Conservation (phyloP, 2,797 vertebrate genomes). For the Poeciliopsis gracilis region DNA sequence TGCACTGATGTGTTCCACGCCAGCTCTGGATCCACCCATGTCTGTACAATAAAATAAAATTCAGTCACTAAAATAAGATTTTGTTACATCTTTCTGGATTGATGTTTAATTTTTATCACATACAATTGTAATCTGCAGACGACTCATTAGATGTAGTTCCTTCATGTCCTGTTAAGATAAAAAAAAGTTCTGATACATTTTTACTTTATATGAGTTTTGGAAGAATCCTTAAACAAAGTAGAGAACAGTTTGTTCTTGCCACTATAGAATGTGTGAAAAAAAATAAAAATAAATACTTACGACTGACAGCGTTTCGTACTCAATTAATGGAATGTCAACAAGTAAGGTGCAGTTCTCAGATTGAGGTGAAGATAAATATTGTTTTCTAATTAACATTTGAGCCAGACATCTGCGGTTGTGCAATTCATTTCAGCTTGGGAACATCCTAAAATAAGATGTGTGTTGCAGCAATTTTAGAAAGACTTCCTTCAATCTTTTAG, state of each 20-base stretch:
- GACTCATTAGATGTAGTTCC: conserved; percentile 57
- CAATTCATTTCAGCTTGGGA: conserved; percentile 7
- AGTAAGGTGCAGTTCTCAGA: conserved; percentile 42
- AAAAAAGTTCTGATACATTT: neutral
- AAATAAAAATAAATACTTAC: conserved; percentile 63
- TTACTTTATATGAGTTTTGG: neutral
- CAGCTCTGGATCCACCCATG: conserved; percentile 69
- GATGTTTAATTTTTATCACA: conserved; percentile 26
- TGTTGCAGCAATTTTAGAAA: neutral
- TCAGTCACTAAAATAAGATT: neutral
- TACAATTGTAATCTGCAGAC: conserved; percentile 61
- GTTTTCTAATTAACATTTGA: conserved; percentile 47
- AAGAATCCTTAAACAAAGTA: neutral
- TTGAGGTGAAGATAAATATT: conserved; percentile 66
- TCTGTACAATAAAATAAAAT: conserved; percentile 46
- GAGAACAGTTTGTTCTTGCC: neutral
- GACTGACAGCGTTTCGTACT: conserved; percentile 74
- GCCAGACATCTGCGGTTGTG: conserved; percentile 72
- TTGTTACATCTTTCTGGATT: neutral
- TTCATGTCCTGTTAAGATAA: conserved; percentile 71
- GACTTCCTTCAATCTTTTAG: neutral
- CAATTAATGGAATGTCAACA: conserved; percentile 56
- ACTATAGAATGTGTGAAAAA: neutral
- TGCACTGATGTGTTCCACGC: conserved; percentile 65
- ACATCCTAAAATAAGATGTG: conserved; percentile 30